Evolutionary conservation across 1,140 invertebrate species (phyloP), one percentile per base, ranked within the genome.

Genomic region (Bombus confusus): DNA sequence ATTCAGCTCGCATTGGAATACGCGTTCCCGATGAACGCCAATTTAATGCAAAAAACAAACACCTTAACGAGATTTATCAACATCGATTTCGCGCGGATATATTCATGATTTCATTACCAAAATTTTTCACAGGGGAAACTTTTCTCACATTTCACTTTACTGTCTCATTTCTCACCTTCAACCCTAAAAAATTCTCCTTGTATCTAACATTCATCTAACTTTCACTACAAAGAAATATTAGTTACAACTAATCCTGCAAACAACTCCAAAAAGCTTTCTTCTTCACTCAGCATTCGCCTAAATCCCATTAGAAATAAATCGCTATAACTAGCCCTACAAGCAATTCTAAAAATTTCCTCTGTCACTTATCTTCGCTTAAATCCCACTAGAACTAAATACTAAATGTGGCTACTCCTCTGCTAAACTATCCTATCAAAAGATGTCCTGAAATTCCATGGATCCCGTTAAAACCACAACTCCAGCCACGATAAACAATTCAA

Each of bases 11-110:
- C 12, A 28, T 15, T 25, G 39, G 34, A 39, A 57, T 25, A 13
- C 13, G 47, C 34, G 31, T n/a, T 18, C 6, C 18, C 31, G 28
- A 5, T 28, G n/a, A 41, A 64, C n/a, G 12, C 10, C 18, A 6
- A 79, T 66, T 79, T 47, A 64, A 78, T 64, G n/a, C 13, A 43
- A 59, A 78, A 78, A 75, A 57, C 43, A 57, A 75, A 75, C 31
- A 57, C n/a, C 57, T 74, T 47, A 47, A 74, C 31, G 10, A 41
- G n/a, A 52, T 15, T 71, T 37, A 71, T 39, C 39, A 71, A 39
- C 37, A 13, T 71, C 22, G 34, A 37, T 69, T 34, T 68, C 68
- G 0, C 37, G 22, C 3, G 12, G 15, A 22, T 5, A 73, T 31
- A 31, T 43, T 37, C 37, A 22, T 68, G 13, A 62, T 62, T 62